A percentile compares a stretch with the other conserved stretches of the same genome.
Evolutionary conservation across 2,797 vertebrate species (phyloP).

Genomic region (Alfaro cultratus): DNA sequence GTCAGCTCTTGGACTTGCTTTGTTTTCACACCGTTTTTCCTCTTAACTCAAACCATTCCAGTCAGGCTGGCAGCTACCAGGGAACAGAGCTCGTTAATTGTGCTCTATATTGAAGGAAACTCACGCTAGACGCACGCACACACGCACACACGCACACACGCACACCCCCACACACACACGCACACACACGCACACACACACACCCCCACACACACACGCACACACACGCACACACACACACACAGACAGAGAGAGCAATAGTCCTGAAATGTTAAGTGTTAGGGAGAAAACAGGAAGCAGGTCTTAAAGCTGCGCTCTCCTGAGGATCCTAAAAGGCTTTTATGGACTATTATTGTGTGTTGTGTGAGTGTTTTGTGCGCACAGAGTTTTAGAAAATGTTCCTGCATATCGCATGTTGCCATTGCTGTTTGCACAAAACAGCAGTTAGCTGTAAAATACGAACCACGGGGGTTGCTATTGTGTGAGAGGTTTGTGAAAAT

Average conservation of each 20-base stretch:
- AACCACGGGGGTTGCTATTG: constrained; percentile 64
- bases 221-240: constrained; percentile 2
- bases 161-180: constrained; percentile 13
- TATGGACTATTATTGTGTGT: constrained; percentile 78
- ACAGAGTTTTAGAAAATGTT: background rate
- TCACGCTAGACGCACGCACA: constrained; percentile 16
- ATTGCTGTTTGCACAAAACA: constrained; percentile 62
- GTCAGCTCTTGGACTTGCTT: constrained; percentile 50
- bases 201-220: constrained; percentile 1
- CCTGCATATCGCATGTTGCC: constrained; percentile 73
- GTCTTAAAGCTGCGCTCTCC: constrained; percentile 75
- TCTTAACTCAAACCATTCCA: constrained; percentile 78
- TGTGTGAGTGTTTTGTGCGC: constrained; percentile 22
- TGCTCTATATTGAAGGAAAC: constrained; percentile 54
- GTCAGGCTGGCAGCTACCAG: constrained; percentile 62
- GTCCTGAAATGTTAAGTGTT: constrained; percentile 70
- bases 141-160: constrained; percentile 15
- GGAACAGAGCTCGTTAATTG: constrained; percentile 69
- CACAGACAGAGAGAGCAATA: constrained; percentile 46
- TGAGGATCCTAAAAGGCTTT: constrained; percentile 78
- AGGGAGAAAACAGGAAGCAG: constrained; percentile 75
- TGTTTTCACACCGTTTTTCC: constrained; percentile 73
- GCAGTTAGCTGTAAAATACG: constrained; percentile 70
- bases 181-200: constrained; percentile 3
- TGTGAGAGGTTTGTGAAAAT: constrained; percentile 63